Conservation (phyloP, 2,113 vertebrate species). For the Chaetops frenatus region DNA sequence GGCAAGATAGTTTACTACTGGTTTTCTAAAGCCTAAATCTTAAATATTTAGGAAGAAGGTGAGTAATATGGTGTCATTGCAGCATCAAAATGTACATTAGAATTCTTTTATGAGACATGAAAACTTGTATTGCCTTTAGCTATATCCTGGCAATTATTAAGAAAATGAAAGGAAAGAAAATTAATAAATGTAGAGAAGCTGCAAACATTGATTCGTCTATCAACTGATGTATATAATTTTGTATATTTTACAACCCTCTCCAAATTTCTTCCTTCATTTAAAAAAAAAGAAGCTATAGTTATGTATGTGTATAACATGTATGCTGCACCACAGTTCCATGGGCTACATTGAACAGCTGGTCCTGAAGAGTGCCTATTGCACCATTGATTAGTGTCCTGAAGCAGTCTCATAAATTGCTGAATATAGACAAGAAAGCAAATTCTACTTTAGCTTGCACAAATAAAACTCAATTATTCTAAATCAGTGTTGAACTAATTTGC, state of each 20-base stretch:
- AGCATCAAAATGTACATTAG: not conserved
- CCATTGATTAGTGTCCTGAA: slow-evolving; percentile 68
- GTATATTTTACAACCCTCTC: not conserved
- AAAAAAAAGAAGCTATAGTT: not conserved
- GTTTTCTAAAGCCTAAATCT: not conserved
- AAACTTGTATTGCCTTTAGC: not conserved
- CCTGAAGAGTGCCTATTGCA: not conserved
- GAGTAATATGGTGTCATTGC: not conserved
- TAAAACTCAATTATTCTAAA: slow-evolving; percentile 62
- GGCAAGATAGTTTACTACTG: not conserved
- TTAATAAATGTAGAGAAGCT: not conserved
- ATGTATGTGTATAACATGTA: not conserved
- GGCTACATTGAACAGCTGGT: not conserved
- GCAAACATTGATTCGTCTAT: not conserved
- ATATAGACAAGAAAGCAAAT: slow-evolving; percentile 67
- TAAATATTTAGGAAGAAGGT: not conserved
- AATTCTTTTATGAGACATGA: not conserved
- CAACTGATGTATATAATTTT: not conserved
- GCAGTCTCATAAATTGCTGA: slow-evolving; percentile 64
- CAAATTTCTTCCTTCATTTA: not conserved
- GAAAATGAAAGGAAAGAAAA: not conserved
- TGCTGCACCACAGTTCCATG: not conserved
- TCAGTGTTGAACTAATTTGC: slow-evolving; percentile 50
- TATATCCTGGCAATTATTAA: not conserved
- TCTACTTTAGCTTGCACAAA: slow-evolving; percentile 62